phyloP scores from a whole-genome alignment of 2,888 invertebrate species.

The Rhopalosiphum nymphaeae region DNA sequence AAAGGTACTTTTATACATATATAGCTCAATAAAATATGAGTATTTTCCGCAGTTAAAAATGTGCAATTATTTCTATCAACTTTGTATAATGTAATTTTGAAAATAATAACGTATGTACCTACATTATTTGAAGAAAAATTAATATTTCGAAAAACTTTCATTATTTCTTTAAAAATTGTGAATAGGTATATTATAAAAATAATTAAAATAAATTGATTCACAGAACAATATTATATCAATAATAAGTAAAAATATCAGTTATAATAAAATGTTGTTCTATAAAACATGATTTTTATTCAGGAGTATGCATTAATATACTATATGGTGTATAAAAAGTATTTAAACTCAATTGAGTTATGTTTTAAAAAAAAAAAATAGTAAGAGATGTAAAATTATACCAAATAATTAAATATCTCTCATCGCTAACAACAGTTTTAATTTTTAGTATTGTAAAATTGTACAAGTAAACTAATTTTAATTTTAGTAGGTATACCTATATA shows the following conservation, averaged over 20 bases:
- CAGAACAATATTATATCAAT: background rate
- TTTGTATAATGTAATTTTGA: background rate
- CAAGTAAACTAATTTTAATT: background rate
- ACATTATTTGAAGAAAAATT: background rate
- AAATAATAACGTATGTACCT: background rate
- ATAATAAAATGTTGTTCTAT: background rate
- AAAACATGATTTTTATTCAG: background rate
- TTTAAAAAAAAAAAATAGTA: background rate
- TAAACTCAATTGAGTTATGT: background rate
- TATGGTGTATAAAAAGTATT: background rate
- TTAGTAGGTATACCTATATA: background rate
- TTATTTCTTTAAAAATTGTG: background rate
- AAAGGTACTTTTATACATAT: constrained; percentile 11
- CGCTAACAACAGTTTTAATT: background rate
- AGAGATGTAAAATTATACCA: background rate
- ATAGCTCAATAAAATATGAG: background rate
- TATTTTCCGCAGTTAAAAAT: background rate
- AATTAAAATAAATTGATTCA: background rate
- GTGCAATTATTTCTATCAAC: background rate
- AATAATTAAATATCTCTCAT: background rate
- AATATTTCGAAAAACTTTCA: background rate
- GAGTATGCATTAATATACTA: background rate
- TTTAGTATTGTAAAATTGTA: background rate
- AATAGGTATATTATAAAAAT: background rate
- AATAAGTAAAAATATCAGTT: background rate